A percentile compares a stretch with the other conserved stretches of the same genome.
Conservation (phyloP, 1,140 invertebrate genomes). For the Bombus pascuorum region DNA sequence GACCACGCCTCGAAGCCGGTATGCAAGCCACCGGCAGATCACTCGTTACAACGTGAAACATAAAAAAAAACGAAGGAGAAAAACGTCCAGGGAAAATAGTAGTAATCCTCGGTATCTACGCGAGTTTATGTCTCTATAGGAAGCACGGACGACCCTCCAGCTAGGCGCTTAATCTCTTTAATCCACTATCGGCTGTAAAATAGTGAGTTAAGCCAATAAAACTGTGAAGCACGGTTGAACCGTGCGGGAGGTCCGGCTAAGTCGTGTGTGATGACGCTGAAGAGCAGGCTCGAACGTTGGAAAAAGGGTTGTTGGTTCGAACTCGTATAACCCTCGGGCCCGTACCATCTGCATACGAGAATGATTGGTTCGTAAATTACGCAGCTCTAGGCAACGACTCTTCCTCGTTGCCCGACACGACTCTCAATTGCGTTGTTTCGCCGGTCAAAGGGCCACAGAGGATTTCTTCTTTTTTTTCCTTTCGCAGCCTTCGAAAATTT, state of each 20-base stretch:
- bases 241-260: conserved; percentile 59
- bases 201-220: conserved; percentile 68
- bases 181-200: conserved; percentile 71
- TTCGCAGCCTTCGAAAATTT: conserved; percentile 3
- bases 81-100: conserved; percentile 4
- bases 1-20: too few species aligned
- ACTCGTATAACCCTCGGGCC: conserved; percentile 49
- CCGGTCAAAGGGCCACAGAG: conserved; percentile 37
- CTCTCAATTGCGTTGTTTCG: conserved; percentile 31
- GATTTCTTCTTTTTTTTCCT: conserved; percentile 19
- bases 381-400: conserved; percentile 74
- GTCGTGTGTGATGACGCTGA: conserved; percentile 41
- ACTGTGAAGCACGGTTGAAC: conserved; percentile 40
- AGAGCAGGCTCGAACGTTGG: conserved; percentile 11
- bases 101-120: conserved; percentile 58
- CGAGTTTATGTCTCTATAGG: conserved; percentile 66
- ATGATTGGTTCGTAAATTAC: conserved; percentile 80
- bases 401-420: conserved; percentile 12
- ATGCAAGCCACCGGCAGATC: background rate
- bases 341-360: conserved; percentile 77
- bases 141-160: conserved; percentile 24
- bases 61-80: conserved; percentile 4
- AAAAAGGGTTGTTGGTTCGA: background rate
- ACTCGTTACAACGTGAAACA: background rate
- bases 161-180: conserved; percentile 65